Base-by-base conservation (phyloP, 1,140 invertebrate species). In the Eriocheir sinensis region DNA sequence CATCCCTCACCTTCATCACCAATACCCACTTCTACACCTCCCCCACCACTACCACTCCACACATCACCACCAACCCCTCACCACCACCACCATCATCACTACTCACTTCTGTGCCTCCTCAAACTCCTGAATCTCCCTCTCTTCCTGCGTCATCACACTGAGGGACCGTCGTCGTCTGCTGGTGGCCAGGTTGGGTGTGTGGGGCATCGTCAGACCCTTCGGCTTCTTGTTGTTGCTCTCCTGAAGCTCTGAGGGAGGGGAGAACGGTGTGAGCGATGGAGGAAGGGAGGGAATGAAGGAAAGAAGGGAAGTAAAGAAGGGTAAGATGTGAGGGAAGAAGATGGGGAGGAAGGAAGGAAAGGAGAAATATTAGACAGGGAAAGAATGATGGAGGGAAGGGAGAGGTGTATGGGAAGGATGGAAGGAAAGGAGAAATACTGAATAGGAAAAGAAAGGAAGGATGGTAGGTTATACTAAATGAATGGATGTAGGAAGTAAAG, bases 81-180 rank as follows among this genome's bases (percentile, higher is more conserved):
- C 17, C 3, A 34, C 3, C 32, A 36, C 21, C 32, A 4, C 36
- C 36, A 53, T 32, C 44, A 53, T 32, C 53, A 72, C 0, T 8
- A 89, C 95, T 95, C 86, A 95, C 96, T 95, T 95, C 41, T 95
- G 93, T 21, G 93, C 95, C 89, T 95, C 95, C 60, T 94, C 94
- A 41, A 96, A 86, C 60, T 93, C 96, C 53, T 95, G 92, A 93
- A 92, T 36, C 48, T 96, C 96, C 72, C 72, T 38, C 85, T 96
- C 92, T 85, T 96, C 96, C 30, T 93, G 91, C 32, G 60, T 95
- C 21, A 86, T 89, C 17, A 92, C 41, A 53, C 95, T 93, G n/a
- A 95, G 48, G 27, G 89, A 53, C 27, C 93, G 91, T 8, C 53
- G 44, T n/a, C 92, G 95, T 9, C 34, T 83, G 15, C 95, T 85